Evolutionary conservation across 2,888 invertebrate species (phyloP).

Genomic region (Ophion ellenae): DNA sequence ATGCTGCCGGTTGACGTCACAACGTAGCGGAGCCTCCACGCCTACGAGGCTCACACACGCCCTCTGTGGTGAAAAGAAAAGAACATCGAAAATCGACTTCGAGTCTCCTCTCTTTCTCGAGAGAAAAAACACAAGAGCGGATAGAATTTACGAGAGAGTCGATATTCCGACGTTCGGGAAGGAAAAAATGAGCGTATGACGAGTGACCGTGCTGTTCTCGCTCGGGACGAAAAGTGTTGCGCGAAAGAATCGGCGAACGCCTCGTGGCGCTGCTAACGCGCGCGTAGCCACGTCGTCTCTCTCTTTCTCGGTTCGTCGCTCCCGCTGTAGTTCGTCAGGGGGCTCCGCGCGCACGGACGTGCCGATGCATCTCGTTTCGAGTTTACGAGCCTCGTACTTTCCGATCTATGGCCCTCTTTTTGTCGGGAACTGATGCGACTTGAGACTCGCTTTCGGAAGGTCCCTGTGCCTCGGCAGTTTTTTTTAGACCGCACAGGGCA

Average conservation of each 20-base stretch:
- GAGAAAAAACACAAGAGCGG: background rate
- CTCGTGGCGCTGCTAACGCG: slow-evolving; percentile 1
- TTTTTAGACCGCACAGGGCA: too few relatives aligned
- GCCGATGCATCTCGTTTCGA: slow-evolving; percentile 45
- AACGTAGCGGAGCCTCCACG: background rate
- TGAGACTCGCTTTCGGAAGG: background rate
- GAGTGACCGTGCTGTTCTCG: background rate
- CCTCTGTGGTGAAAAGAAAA: background rate
- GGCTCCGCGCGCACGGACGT: slow-evolving; percentile 25
- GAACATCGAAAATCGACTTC: background rate
- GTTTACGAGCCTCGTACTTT: slow-evolving; percentile 26
- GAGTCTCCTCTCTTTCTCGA: background rate
- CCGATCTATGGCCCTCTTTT: background rate
- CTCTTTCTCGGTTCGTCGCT: background rate
- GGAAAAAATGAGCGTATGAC: background rate
- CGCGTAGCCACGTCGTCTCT: background rate
- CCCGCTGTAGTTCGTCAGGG: slow-evolving; percentile 11
- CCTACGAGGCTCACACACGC: background rate
- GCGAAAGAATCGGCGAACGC: background rate
- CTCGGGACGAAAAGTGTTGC: background rate
- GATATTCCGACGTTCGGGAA: background rate
- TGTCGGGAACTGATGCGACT: background rate
- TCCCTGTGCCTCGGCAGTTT: too few relatives aligned
- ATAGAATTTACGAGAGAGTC: background rate
- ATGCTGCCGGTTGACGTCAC: background rate